These are phyloP conservation scores for Cheilosia scutellata DNA, from an alignment of 2,888 invertebrate species.

Conservation along the genomic window DNA sequence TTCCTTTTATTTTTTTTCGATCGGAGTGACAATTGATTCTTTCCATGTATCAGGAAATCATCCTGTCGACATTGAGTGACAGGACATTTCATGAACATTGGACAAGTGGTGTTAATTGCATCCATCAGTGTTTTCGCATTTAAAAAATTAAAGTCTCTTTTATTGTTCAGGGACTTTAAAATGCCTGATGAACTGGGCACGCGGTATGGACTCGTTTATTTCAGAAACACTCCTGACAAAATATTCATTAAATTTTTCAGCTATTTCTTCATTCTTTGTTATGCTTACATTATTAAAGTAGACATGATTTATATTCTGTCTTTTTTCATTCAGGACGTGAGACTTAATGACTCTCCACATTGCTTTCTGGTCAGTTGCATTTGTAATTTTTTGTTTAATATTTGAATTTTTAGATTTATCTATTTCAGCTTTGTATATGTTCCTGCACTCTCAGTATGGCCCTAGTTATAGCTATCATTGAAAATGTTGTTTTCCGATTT, in stretches of 20 bases:
- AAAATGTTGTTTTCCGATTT: too few relatives aligned
- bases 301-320: neutral
- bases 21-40: neutral
- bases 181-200: neutral
- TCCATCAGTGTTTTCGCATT: neutral
- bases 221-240: conserved; percentile 11
- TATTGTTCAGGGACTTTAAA: conserved; percentile 1
- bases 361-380: neutral
- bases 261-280: neutral
- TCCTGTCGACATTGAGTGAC: neutral
- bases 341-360: conserved; percentile 10
- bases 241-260: conserved; percentile 1
- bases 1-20: conserved; percentile 7
- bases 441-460: too few relatives aligned
- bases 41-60: neutral
- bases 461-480: too few relatives aligned
- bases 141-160: neutral
- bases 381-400: neutral
- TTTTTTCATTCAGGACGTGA: conserved; percentile 4
- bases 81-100: neutral
- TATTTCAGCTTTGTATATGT: too few relatives aligned
- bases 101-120: neutral
- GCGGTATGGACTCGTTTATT: neutral
- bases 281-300: neutral
- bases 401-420: too few relatives aligned